Evolutionary conservation across 1,140 invertebrate genomes (phyloP).

Genomic region (Triops cancriformis): DNA sequence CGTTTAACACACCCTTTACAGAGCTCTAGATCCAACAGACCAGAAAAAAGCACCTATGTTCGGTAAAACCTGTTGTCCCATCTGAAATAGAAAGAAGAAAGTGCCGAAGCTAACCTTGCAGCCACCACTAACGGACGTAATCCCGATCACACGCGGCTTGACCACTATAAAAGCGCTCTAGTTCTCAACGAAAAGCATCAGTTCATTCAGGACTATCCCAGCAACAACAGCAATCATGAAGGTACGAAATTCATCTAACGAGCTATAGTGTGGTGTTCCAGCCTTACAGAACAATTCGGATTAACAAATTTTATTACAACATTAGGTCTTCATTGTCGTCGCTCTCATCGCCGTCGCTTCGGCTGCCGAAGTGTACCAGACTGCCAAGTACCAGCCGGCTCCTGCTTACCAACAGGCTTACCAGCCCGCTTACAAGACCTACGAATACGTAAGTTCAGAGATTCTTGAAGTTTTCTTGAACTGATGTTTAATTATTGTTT

Average conservation of each 20-base stretch:
- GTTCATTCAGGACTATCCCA: not conserved
- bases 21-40: too few species aligned
- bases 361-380: not conserved
- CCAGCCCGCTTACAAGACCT: not conserved
- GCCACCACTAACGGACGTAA: not conserved
- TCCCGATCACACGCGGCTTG: not conserved
- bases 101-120: not conserved
- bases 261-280: not conserved
- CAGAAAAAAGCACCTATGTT: not conserved
- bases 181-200: not conserved
- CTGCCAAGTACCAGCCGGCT: constrained; percentile 14
- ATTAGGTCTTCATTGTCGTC: constrained; percentile 6
- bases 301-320: not conserved
- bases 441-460: not conserved
- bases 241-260: not conserved
- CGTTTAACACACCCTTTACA: too few species aligned
- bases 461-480: not conserved
- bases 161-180: not conserved
- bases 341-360: constrained; percentile 1
- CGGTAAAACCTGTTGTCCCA: not conserved
- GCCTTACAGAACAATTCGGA: not conserved
- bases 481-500: not conserved
- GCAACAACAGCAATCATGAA: constrained; percentile 3
- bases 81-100: not conserved
- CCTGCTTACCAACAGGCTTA: constrained; percentile 16